Base-by-base conservation (phyloP, 2,888 invertebrate genomes). In the Andrena trimmerana region DNA sequence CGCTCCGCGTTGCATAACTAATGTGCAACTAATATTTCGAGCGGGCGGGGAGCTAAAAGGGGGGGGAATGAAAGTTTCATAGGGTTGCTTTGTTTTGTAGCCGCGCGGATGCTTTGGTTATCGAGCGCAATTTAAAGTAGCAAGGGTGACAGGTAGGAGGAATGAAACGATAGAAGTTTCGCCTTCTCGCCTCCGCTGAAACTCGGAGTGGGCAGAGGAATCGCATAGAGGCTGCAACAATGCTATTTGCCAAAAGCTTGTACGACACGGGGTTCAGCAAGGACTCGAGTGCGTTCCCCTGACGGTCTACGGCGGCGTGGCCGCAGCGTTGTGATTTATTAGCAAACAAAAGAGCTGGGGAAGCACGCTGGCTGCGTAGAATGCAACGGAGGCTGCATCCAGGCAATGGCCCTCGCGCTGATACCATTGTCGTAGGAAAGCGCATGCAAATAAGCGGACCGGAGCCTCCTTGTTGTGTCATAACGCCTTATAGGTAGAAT, bases 401-500 rank as follows among this genome's bases (percentile, higher is more conserved):
- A 78, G 79, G 78, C 78, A 78, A 77, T 83, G 83, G 83, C 73
- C 75, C 81, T 48, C 60, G 72, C 27, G 63, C 81, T 86, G 88
- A 90, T 90, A 91, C 89, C 86, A 92, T 91, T 90, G 91, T 92
- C 85, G 88, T 89, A 84, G 77, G 72, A 83, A 84, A 85, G 85
- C 81, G 87, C 86, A 92, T 92, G 92, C 91, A 91, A 91, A 92
- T 90, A 90, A 90, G 86, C 85, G 68, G 73, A 67, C 87, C 82
- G 85, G 81, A 83, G 77, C 85, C 88, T 87, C 89, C 84, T 84
- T 83, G 88, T 81, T 85, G 87, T 82, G 89, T 89, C 91, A 89
- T 91, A 91, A 91, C 89, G 90, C 91, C 91, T 89, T 91, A 90
- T 91, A 91, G 91, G 90, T 86, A 90, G 73, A 81, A 84, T 82